A percentile compares a stretch with the other conserved stretches of the same genome.
Conservation (phyloP, 2,113 vertebrate species). For the Rhodinocichla rosea region DNA sequence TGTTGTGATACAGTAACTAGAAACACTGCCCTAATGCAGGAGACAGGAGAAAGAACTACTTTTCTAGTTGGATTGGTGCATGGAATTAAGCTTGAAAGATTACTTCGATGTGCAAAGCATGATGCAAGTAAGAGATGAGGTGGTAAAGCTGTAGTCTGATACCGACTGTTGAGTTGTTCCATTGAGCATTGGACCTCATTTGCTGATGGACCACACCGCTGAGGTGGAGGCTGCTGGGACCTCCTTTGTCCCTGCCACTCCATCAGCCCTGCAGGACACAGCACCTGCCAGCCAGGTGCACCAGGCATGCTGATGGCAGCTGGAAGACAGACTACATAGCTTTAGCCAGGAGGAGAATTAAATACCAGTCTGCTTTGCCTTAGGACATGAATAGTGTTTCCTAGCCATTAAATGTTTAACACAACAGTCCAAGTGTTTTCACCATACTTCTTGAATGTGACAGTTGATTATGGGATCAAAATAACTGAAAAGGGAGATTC, state of each 20-base stretch:
- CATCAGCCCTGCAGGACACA: background rate
- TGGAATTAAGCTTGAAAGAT: background rate
- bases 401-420: background rate
- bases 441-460: background rate
- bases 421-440: background rate
- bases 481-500: background rate
- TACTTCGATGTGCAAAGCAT: background rate
- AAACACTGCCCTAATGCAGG: background rate
- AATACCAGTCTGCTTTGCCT: background rate
- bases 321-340: background rate
- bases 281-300: background rate
- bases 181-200: fast-evolving
- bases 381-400: background rate
- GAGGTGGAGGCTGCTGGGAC: background rate
- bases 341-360: background rate
- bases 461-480: background rate
- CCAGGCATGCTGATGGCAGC: background rate
- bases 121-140: background rate
- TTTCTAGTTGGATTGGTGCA: background rate
- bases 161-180: fast-evolving
- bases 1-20: background rate
- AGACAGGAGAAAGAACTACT: background rate
- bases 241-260: fast-evolving
- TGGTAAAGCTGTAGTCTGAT: background rate
- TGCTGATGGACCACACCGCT: background rate